Evolutionary conservation across 1,140 invertebrate species (phyloP).

Genomic region (Dinoponera quadriceps): DNA sequence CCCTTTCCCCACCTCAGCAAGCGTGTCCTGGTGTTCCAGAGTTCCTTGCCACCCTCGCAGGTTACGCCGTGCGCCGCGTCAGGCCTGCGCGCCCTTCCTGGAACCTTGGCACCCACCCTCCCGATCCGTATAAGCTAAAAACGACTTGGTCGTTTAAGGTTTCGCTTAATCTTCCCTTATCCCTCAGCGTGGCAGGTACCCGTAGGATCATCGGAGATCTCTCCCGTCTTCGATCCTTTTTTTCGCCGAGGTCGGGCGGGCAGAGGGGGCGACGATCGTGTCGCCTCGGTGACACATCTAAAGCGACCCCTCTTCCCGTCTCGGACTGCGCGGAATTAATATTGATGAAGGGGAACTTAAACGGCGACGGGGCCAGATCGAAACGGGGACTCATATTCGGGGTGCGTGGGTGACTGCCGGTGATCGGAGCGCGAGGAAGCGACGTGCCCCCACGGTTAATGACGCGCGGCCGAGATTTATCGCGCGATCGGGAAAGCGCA

Average conservation of each 20-base stretch:
- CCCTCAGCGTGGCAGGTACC: slow-evolving; percentile 66
- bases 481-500: not conserved
- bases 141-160: slow-evolving; percentile 73
- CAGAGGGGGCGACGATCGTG: slow-evolving; percentile 43
- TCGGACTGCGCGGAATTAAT: slow-evolving; percentile 62
- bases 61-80: slow-evolving; percentile 8
- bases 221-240: slow-evolving; percentile 42
- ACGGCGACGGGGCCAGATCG: slow-evolving; percentile 19
- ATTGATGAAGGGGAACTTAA: slow-evolving; percentile 66
- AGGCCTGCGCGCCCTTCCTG: slow-evolving; percentile 27
- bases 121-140: slow-evolving; percentile 69
- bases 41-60: slow-evolving; percentile 30
- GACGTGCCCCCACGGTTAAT: not conserved
- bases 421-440: not conserved
- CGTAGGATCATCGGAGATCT: slow-evolving; percentile 65
- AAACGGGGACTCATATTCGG: slow-evolving; percentile 24
- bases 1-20: not conserved
- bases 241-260: slow-evolving; percentile 25
- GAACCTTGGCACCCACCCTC: slow-evolving; percentile 50
- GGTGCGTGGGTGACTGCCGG: not conserved
- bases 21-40: slow-evolving; percentile 38
- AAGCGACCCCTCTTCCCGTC: slow-evolving; percentile 59
- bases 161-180: slow-evolving; percentile 77
- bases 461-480: not conserved
- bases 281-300: slow-evolving; percentile 62